Conservation (phyloP, 2,113 vertebrate species). For the Vicugna pacos region DNA sequence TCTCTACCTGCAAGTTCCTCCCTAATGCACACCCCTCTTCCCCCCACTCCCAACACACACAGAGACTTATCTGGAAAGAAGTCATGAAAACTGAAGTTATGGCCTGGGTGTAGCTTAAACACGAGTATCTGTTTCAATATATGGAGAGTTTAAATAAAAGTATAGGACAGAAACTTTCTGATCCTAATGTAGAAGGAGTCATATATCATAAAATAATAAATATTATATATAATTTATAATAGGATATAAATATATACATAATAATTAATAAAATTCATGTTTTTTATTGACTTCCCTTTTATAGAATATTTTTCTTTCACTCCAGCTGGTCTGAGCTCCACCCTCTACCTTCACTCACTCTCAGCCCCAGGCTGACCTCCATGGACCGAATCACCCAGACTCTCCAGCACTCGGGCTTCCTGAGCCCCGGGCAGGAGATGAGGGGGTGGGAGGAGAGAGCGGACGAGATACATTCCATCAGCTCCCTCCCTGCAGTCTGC, state of each 20-base stretch:
- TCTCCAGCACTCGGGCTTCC: neutral
- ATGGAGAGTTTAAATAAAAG: neutral
- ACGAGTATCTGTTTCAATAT: neutral
- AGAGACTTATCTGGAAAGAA: constrained; percentile 25
- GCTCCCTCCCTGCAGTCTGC: neutral
- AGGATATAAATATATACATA: neutral
- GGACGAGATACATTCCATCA: neutral
- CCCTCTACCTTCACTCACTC: too few species aligned
- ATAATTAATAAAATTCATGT: neutral
- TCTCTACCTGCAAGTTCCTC: neutral
- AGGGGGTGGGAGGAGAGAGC: neutral
- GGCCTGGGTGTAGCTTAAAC: neutral
- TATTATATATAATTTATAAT: neutral
- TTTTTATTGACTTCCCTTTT: neutral
- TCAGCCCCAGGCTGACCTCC: neutral
- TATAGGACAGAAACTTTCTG: neutral
- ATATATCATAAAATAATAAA: neutral
- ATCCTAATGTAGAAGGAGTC: neutral
- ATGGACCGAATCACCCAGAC: neutral
- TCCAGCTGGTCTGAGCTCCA: neutral
- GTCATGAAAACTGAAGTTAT: neutral
- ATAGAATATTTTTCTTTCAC: neutral
- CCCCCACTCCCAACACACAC: neutral
- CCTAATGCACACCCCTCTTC: neutral
- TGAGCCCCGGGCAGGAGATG: neutral